Base-by-base conservation (phyloP, 2,888 invertebrate species). In the Trilocha varians region DNA sequence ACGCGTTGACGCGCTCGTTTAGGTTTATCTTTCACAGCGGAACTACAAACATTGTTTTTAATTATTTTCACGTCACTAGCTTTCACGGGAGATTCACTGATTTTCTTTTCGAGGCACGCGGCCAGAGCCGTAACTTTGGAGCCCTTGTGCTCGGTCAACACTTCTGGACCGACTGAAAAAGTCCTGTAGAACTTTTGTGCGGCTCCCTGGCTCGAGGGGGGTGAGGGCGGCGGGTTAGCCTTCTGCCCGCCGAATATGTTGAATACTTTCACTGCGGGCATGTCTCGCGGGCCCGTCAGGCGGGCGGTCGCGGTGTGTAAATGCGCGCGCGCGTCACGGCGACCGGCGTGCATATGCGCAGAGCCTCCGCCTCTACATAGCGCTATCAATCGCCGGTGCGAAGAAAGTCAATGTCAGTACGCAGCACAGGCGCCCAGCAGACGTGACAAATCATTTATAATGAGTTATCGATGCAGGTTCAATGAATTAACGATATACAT, bases 251-350 rank as follows among this genome's bases (percentile, higher is more conserved):
- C 85, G 77, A 85, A 85, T 84, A 85, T 80, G 66, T 76, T 80
- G 67, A 84, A 83, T 67, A 84, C 85, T 83, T 85, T 85, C 83
- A 84, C 85, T 80, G 80, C 83, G 84, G 85, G 85, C 84, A 84
- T 85, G 59, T 68, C n/a, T n/a, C 83, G 80, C 80, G 80, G 68
- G 67, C 75, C 78, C 80, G 77, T 66, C 70, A 54, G 45, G 63
- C 68, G 65, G 65, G 66, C 70, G 70, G 65, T 68, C 69, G 74
- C 73, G 67, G 62, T 75, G 75, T 67, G 70, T 71, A 55, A 70
- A 78, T 62, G 82, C 82, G 83, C 82, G 83, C 84, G 83, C 84
- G 78, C 80, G 59, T 69, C 59, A 57, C 80, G 78, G 67, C 73
- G 70, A 62, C 69, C 82, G 76, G 69, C 76, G 77, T 66, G 75